phyloP scores from a whole-genome alignment of 2,888 invertebrate species.

The Drosophila paramelanica region DNA sequence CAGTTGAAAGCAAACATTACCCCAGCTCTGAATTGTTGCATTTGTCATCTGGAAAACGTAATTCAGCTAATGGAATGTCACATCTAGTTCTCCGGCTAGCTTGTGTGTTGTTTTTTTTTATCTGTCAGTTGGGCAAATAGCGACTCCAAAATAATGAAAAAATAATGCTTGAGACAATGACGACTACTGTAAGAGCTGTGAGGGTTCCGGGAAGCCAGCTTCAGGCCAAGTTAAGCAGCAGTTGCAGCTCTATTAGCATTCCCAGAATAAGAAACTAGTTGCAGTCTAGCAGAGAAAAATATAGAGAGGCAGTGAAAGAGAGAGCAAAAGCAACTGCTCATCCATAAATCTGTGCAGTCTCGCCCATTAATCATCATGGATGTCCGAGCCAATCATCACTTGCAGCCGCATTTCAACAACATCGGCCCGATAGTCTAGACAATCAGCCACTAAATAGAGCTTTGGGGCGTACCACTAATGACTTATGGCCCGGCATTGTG shows the following conservation, averaged over 20 bases:
- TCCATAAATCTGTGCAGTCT: constrained; percentile 68
- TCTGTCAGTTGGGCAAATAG: constrained; percentile 60
- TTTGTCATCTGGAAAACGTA: constrained; percentile 43
- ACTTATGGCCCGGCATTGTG: constrained; percentile 67
- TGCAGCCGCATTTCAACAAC: constrained; percentile 60
- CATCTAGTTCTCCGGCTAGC: constrained; percentile 12
- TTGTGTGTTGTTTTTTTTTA: constrained; percentile 43
- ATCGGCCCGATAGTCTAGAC: constrained; percentile 42
- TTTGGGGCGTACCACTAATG: constrained; percentile 69
- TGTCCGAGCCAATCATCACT: constrained; percentile 77
- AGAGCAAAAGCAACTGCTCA: constrained; percentile 32
- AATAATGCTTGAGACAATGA: constrained; percentile 49
- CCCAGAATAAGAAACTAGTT: constrained; percentile 65
- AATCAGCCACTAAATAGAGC: constrained; percentile 64
- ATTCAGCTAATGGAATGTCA: constrained; percentile 57
- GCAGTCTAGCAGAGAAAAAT: not conserved
- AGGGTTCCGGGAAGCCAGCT: constrained; percentile 32
- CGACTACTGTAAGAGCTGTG: constrained; percentile 66
- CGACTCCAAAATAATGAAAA: constrained; percentile 5
- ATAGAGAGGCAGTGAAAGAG: not conserved
- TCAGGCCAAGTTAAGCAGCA: constrained; percentile 27
- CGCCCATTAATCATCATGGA: constrained; percentile 76
- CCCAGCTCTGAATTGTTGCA: constrained; percentile 15
- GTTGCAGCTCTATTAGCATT: constrained; percentile 78
- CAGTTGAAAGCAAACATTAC: constrained; percentile 59